These are phyloP conservation scores for Chaetura pelagica DNA, from an alignment of 2,113 vertebrate species.

Conservation along the genomic window DNA sequence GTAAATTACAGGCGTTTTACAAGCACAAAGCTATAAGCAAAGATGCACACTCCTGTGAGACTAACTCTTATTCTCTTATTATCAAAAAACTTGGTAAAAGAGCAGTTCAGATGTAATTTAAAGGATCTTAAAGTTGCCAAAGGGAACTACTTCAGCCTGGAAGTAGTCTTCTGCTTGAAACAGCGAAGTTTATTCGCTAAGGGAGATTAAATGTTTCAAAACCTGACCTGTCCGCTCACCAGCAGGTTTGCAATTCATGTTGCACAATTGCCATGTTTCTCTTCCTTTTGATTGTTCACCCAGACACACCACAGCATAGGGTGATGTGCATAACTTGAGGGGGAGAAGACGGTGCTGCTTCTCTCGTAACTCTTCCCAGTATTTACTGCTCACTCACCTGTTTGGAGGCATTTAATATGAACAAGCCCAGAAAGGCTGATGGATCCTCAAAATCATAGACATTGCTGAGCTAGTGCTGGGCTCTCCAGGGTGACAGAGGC, in stretches of 20 bases:
- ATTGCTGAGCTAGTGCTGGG: neutral
- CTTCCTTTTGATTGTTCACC: neutral
- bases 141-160: neutral
- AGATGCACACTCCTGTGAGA: fast-evolving
- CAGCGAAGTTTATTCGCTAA: neutral
- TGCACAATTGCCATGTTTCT: fast-evolving
- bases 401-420: neutral
- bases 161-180: neutral
- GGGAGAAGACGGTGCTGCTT: neutral
- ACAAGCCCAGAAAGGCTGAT: neutral
- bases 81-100: neutral
- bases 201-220: neutral
- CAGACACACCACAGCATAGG: neutral
- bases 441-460: neutral
- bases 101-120: neutral
- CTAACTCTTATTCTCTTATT: neutral
- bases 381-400: neutral
- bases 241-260: fast-evolving
- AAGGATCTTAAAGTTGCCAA: neutral
- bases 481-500: neutral
- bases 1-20: neutral
- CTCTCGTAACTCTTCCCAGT: neutral
- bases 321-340: no score
- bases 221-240: fast-evolving
- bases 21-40: neutral